Percentiles rank a stretch among this genome's conserved stretches.
These are phyloP conservation scores for Sebastes iracundus DNA, from an alignment of 2,797 vertebrate genomes.

Conservation along the genomic window DNA sequence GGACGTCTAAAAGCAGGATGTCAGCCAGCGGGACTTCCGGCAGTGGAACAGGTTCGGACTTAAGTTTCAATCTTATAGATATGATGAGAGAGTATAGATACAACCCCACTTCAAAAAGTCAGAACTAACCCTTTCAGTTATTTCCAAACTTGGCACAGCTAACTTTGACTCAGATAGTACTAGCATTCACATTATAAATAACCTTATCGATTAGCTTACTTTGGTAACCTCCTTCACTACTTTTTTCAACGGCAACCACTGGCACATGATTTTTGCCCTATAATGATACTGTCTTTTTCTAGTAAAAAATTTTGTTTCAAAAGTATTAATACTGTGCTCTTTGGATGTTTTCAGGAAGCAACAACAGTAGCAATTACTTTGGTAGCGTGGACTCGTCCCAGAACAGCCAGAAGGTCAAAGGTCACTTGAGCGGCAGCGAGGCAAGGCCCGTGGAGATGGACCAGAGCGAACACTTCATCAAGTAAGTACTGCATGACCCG, in stretches of 20 bases:
- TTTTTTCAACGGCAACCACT: too few relatives aligned
- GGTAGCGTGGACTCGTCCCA: conserved; percentile 94
- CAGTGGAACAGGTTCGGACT: conserved; percentile 70
- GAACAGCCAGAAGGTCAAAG: conserved; percentile 84
- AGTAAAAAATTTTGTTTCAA: background rate
- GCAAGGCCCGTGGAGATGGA: conserved; percentile 61
- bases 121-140: too few relatives aligned
- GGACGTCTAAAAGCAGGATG: conserved; percentile 78
- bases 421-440: conserved; percentile 55
- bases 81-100: too few relatives aligned
- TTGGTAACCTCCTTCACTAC: too few relatives aligned
- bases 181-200: too few relatives aligned
- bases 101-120: too few relatives aligned
- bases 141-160: too few relatives aligned
- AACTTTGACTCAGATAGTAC: too few relatives aligned
- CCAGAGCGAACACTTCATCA: conserved; percentile 78
- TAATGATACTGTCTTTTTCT: background rate
- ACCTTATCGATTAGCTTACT: too few relatives aligned
- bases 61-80: background rate
- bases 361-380: conserved; percentile 92
- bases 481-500: conserved; percentile 86
- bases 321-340: background rate
- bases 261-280: too few relatives aligned
- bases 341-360: conserved; percentile 82
- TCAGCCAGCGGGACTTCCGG: conserved; percentile 76